phyloP scores from a whole-genome alignment of 2,113 vertebrate genomes.

The Crotalus horridus region DNA sequence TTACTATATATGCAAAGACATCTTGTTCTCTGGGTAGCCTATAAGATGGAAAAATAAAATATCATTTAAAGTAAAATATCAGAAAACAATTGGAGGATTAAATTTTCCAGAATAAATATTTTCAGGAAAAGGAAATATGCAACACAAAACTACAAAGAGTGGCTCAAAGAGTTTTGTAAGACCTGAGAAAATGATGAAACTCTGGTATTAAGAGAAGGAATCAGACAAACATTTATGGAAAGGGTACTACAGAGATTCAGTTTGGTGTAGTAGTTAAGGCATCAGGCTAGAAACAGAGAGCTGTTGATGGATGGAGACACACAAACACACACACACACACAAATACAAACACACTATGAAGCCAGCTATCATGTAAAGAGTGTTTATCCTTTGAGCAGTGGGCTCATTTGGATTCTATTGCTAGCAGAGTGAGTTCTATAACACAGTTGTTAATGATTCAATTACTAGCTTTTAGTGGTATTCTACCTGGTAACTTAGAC shows the following conservation, averaged over 20 bases:
- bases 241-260: background rate
- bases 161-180: background rate
- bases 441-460: background rate
- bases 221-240: background rate
- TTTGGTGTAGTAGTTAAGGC: background rate
- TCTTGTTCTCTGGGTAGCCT: background rate
- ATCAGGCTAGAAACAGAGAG: background rate
- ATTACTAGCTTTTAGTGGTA: background rate
- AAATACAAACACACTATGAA: too few relatives aligned
- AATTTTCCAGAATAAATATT: background rate
- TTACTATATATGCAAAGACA: background rate
- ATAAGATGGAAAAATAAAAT: background rate
- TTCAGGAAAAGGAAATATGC: background rate
- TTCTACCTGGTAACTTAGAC: background rate
- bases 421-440: background rate
- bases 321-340: background rate
- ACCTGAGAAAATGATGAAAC: background rate
- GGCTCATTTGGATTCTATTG: background rate
- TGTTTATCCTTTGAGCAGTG: background rate
- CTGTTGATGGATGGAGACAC: too few relatives aligned
- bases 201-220: background rate
- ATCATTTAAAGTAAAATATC: background rate
- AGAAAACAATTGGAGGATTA: background rate
- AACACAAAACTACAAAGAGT: background rate
- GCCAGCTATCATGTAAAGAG: background rate